A percentile compares a stretch with the other conserved stretches of the same genome.
Conservation (phyloP, 2,113 vertebrate genomes). For the Larimichthys crocea region DNA sequence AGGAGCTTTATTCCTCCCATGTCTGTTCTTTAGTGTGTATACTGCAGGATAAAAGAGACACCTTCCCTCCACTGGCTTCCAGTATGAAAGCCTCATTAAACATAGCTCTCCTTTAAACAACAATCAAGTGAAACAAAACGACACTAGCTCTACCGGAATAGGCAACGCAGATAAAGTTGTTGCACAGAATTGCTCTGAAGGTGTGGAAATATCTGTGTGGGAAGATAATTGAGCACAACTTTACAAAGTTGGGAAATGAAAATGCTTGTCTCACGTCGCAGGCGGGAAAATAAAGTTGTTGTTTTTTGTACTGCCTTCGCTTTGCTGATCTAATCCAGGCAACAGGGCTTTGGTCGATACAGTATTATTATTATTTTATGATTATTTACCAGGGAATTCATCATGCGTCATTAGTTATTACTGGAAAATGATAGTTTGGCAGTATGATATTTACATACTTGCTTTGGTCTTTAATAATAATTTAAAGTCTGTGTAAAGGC, state of each 20-base stretch:
- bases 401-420: background rate
- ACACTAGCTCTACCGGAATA: no score
- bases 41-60: background rate
- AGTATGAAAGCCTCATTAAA: background rate
- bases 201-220: background rate
- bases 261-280: no score
- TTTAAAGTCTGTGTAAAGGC: no score
- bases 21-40: background rate
- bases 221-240: background rate
- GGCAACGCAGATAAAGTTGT: background rate
- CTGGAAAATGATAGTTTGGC: background rate
- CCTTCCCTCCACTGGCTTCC: background rate
- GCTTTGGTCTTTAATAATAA: background rate
- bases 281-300: no score
- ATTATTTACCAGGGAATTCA: no score
- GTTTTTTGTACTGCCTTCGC: no score
- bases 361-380: no score
- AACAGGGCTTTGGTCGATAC: no score
- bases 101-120: background rate
- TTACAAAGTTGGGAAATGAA: background rate
- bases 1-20: background rate
- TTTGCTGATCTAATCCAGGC: no score
- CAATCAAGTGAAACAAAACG: background rate
- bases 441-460: background rate
- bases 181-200: background rate